Evolutionary conservation across 2,113 vertebrate genomes (phyloP).

Genomic region (Lepisosteus oculatus): DNA sequence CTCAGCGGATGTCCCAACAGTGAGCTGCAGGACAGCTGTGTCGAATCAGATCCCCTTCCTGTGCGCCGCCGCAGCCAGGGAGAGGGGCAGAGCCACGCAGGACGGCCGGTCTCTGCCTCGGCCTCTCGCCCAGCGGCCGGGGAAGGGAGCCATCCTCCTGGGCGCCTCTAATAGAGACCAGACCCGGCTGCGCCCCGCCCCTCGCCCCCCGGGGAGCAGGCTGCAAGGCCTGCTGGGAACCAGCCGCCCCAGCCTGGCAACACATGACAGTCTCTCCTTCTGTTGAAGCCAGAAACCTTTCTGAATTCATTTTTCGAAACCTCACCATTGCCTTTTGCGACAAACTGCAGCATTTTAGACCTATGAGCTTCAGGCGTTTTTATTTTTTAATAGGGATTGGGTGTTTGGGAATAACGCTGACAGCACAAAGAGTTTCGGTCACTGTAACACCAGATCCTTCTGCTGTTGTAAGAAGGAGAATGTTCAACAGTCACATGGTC

Average conservation of each 20-base stretch:
- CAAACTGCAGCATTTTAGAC: not conserved
- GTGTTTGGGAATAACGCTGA: too few relatives aligned
- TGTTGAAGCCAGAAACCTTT: too few relatives aligned
- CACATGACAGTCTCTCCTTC: conserved; percentile 49
- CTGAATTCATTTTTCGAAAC: too few relatives aligned
- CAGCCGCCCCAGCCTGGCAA: conserved; percentile 56
- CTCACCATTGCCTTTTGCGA: too few relatives aligned
- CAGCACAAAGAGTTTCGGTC: too few relatives aligned
- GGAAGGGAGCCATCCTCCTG: not conserved
- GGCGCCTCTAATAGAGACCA: conserved; percentile 62
- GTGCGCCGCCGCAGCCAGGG: conserved; percentile 15
- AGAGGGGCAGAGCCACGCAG: not conserved
- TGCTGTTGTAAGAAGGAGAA: not conserved
- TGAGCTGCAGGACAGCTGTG: not conserved
- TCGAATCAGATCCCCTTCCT: conserved; percentile 3
- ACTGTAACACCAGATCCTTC: too few relatives aligned
- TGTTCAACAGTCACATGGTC: too few relatives aligned
- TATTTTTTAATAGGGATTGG: too few relatives aligned
- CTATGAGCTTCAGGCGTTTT: not conserved
- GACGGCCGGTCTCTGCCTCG: not conserved
- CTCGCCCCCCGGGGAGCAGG: conserved; percentile 43
- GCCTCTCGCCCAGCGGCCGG: not conserved
- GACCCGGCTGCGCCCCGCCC: conserved; percentile 32
- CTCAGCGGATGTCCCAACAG: not conserved
- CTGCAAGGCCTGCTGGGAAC: conserved; percentile 54